Conservation (phyloP, 2,888 invertebrate species). For the Linnaemya tessellans region DNA sequence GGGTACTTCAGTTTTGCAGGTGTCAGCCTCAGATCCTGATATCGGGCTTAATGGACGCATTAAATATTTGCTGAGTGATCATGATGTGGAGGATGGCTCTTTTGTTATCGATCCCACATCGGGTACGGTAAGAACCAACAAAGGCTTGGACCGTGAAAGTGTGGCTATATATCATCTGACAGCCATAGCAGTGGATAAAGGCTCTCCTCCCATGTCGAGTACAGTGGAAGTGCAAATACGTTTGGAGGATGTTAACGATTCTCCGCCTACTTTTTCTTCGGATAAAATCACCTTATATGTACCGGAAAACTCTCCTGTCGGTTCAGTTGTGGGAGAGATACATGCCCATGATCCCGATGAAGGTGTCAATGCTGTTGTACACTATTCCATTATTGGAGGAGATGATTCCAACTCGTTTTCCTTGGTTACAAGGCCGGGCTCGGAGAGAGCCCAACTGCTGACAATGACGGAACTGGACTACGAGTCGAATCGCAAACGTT, state of each 20-base stretch:
- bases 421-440: slow-evolving; percentile 90
- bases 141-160: slow-evolving; percentile 95
- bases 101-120: slow-evolving; percentile 96
- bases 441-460: slow-evolving; percentile 93
- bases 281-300: slow-evolving; percentile 95
- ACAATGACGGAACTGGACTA: slow-evolving; percentile 97
- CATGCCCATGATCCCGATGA: slow-evolving; percentile 96
- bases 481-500: slow-evolving; percentile 96
- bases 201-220: slow-evolving; percentile 90
- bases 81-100: slow-evolving; percentile 92
- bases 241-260: slow-evolving; percentile 95
- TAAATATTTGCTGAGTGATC: slow-evolving; percentile 89
- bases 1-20: slow-evolving; percentile 90
- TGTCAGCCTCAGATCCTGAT: slow-evolving; percentile 93
- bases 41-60: slow-evolving; percentile 94
- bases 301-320: slow-evolving; percentile 97
- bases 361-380: slow-evolving; percentile 94
- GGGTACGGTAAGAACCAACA: slow-evolving; percentile 95
- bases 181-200: slow-evolving; percentile 95
- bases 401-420: slow-evolving; percentile 95
- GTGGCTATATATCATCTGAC: slow-evolving; percentile 92
- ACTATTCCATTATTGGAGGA: slow-evolving; percentile 97
- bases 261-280: slow-evolving; percentile 94
- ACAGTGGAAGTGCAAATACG: slow-evolving; percentile 90
- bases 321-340: slow-evolving; percentile 95